Conservation (phyloP, 2,113 vertebrate genomes). For the Cheirogaleus medius region DNA sequence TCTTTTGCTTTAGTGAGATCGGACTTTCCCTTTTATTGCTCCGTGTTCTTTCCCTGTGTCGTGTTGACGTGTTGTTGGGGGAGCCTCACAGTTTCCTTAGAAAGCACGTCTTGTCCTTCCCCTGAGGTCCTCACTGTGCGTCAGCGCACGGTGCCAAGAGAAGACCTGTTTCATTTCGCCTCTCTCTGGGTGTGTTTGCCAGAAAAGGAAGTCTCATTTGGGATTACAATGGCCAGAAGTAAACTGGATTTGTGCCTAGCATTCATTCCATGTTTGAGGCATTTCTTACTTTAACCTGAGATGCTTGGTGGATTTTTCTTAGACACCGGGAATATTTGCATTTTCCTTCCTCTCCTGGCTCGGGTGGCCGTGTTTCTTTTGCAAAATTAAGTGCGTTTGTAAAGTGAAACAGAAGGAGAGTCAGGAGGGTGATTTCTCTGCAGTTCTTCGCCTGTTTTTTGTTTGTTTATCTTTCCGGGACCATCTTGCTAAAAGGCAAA, state of each 20-base stretch:
- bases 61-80: rapidly evolving
- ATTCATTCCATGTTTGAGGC: not conserved
- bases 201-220: not conserved
- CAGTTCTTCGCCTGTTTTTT: not conserved
- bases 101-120: not conserved
- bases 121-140: rapidly evolving
- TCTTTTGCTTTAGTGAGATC: not conserved
- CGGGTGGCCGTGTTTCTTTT: not conserved
- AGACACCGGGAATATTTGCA: not conserved
- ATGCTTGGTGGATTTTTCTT: not conserved
- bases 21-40: constrained; percentile 18
- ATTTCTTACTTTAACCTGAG: rapidly evolving
- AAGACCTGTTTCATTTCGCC: not conserved
- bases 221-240: not conserved
- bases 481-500: not conserved
- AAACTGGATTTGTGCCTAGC: not conserved
- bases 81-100: not conserved
- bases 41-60: not conserved
- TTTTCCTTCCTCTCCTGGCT: not conserved
- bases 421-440: not conserved
- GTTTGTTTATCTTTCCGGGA: not conserved
- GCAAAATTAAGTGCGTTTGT: not conserved
- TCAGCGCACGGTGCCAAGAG: rapidly evolving
- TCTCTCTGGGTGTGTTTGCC: not conserved
- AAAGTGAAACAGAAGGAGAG: not conserved